Conservation (phyloP, 2,888 invertebrate species). For the Parelbella ahira region DNA sequence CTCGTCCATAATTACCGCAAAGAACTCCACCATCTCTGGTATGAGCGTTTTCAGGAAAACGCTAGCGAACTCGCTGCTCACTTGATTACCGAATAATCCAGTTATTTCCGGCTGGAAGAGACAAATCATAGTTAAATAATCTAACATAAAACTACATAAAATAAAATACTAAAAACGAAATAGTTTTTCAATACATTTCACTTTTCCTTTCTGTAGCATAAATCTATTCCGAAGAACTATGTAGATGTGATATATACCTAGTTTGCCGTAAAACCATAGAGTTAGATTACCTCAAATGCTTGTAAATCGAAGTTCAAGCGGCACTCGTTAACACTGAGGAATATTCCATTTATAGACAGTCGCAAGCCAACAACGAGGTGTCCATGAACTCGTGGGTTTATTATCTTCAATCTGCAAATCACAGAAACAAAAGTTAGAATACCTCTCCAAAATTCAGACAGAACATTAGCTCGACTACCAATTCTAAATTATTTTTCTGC, state of each 20-base stretch:
- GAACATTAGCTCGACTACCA: too few relatives aligned
- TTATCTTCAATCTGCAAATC: conserved; percentile 36
- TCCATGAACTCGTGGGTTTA: conserved; percentile 37
- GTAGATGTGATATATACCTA: too few relatives aligned
- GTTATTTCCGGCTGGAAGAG: conserved; percentile 46
- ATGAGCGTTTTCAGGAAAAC: conserved; percentile 47
- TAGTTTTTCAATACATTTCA: too few relatives aligned
- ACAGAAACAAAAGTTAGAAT: not conserved
- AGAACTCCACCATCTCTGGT: conserved; percentile 43
- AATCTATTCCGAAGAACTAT: too few relatives aligned
- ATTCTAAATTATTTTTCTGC: too few relatives aligned
- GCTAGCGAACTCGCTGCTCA: conserved; percentile 46
- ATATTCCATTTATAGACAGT: conserved; percentile 32
- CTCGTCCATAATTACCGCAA: conserved; percentile 38
- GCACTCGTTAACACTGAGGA: conserved; percentile 33
- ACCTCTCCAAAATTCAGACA: too few relatives aligned
- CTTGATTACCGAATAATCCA: conserved; percentile 49
- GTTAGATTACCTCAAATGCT: conserved; percentile 38
- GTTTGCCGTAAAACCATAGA: too few relatives aligned
- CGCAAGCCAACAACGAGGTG: conserved; percentile 32
- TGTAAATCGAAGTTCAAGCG: conserved; percentile 37
- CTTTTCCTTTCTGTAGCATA: too few relatives aligned
- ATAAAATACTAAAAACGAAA: not conserved
- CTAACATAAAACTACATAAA: too few relatives aligned
- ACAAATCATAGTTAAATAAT: too few relatives aligned